Evolutionary conservation across 2,888 invertebrate genomes (phyloP), one percentile per base, ranked within the genome.

Genomic region (Oasisia sp.): DNA sequence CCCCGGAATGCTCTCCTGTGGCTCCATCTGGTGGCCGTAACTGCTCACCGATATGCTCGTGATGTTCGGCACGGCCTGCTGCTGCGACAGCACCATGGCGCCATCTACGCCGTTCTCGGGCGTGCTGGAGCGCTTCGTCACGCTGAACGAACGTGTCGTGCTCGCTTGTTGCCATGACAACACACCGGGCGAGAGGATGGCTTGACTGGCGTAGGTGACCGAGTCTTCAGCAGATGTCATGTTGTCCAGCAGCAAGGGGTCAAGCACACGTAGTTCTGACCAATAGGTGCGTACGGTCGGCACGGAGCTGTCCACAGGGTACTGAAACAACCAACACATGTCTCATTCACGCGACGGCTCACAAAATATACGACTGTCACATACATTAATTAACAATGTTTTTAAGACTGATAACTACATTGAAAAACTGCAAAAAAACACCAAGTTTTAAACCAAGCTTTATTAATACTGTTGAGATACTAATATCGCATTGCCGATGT

Each of bases 201-300:
- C 74, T 27, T 74, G 74, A n/a, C 74, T 74, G 74, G 74, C 74
- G 1, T 74, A 74, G 74, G 74, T 74, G 74, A 74, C 74, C 74
- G 74, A 74, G 74, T 74, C 74, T 74, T 74, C 74, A 0, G 74
- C 74, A 0, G 74, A 27, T 19, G 74, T 74, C 74, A 74, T 74
- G 74, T 74, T 74, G 74, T 74, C 74, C 27, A 74, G 74, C 27
- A 74, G 74, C 74, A 74, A n/a, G 19, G 74, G 74, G 74, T 74
- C 94, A 45, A 94, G 74, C 92, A 93, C 92, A 1, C 94, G 92
- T 97, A 98, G 98, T 96, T 98, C 98, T 93, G 98, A 98, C 94
- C 98, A 97, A 97, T 98, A 98, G 93, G 98, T 98, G 95, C 96
- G 94, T 91, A 96, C 94, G 56, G 95, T 93, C 90, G 95, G 95